A percentile compares a stretch with the other conserved stretches of the same genome.
These are phyloP conservation scores for Lethrus apterus DNA, from an alignment of 1,140 invertebrate genomes.

Conservation along the genomic window DNA sequence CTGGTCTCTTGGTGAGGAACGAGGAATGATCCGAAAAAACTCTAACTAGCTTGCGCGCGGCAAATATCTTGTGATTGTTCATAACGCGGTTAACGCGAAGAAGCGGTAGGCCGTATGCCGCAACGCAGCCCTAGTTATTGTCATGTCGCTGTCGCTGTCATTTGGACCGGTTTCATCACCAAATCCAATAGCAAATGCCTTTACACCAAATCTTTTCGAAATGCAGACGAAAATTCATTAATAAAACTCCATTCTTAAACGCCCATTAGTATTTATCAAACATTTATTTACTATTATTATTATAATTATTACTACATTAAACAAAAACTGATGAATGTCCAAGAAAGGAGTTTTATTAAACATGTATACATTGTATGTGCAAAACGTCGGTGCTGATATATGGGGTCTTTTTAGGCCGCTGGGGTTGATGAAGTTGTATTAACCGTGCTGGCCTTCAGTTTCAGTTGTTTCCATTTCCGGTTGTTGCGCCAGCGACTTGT, in stretches of 20 bases:
- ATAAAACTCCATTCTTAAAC: too few relatives aligned
- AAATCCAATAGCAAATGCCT: too few relatives aligned
- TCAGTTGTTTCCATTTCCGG: slow-evolving; percentile 22
- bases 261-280: too few relatives aligned
- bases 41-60: background rate
- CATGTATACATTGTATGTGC: background rate
- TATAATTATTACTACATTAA: background rate
- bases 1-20: slow-evolving; percentile 15
- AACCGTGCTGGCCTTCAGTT: slow-evolving; percentile 21
- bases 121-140: slow-evolving; percentile 15
- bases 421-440: slow-evolving; percentile 8
- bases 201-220: too few relatives aligned
- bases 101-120: slow-evolving; percentile 6
- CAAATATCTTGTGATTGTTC: slow-evolving; percentile 7
- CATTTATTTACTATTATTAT: background rate
- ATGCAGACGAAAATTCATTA: too few relatives aligned
- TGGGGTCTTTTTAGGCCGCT: slow-evolving; percentile 12
- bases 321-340: background rate
- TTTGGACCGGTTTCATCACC: slow-evolving; percentile 2
- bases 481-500: slow-evolving; percentile 65
- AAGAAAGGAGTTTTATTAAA: background rate
- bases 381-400: background rate
- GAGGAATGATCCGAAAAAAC: slow-evolving; percentile 25
- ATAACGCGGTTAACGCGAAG: background rate
- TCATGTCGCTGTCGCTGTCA: slow-evolving; percentile 13